Evolutionary conservation across 64 coral and sea anemone species (phyloP), one percentile per base, ranked within the genome.

Genomic region (Platygyra sinensis): DNA sequence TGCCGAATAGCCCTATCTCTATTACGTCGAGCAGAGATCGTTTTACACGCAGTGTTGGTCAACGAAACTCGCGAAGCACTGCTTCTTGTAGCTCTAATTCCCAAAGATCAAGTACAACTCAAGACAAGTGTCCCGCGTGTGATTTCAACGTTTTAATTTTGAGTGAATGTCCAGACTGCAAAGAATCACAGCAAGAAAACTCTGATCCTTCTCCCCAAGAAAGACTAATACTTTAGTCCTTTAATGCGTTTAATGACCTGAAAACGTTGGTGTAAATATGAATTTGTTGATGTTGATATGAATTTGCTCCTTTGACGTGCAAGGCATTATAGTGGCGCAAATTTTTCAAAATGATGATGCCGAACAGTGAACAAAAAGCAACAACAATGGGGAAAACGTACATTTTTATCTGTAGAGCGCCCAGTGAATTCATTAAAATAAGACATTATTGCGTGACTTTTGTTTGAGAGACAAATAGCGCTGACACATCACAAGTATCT

Each of bases 81-180:
- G 81, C 39, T 16, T 85, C 81, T 6, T 72, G 39, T 27, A 71
- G 81, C 63, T 85, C 62, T 51, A 50, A 67, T 28, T 85, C 63
- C 4, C 62, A 38, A 3, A 62, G 62, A 27, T 85, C 81, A 71
- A 85, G 81, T 39, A 22, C 33, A 28, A 52, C 33, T 25, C 62
- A 63, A 1, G 81, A 85, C 0, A 85, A 71, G 10, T 85, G 62
- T 71, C 32, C 63, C 9, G n/a, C 14, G n/a, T 72, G 62, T 17
- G 62, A 85, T 51, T 85, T 51, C 42, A 64, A 85, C 33, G 81
- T 85, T 72, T 72, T 85, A 36, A 85, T 85, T 72, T 36, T 85
- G 20, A 51, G 32, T 63, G 81, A 85, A 52, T 69, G 81, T 0
- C 63, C 62, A 0, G 63, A 65, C 38, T 85, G 62, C 36, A 46